Evolutionary conservation across 2,888 invertebrate genomes (phyloP), one percentile per base, ranked within the genome.

Genomic region (Amphipyra tragopoginis): DNA sequence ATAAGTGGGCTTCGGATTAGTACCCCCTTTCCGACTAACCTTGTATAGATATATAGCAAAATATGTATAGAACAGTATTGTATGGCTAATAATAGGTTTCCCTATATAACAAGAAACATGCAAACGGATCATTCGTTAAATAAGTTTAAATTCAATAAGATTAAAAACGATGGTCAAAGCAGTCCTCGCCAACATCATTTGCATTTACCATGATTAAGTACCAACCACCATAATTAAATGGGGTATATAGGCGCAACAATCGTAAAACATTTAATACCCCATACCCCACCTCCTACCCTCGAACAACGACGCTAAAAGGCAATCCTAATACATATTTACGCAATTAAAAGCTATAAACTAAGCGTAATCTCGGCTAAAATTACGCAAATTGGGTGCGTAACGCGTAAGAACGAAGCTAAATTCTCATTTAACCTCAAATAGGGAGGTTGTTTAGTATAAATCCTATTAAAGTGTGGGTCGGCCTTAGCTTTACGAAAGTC

Each of bases 311-410:
- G 53, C 40, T 67, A 71, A 67, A 68, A 71, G 53, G 74, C 51
- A 72, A 58, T 68, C 50, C 51, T 73, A 61, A 73, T 68, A 77
- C 60, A 69, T 69, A 77, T 77, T 74, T 74, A 65, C 69, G 56
- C 75, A 77, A 77, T 77, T 73, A 77, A 73, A 72, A 66, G 63
- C 63, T 13, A 78, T 77, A 78, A 75, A 71, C 56, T 67, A 65
- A 26, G 26, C 33, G 55, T 76, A 78, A 76, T 76, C 78, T 65
- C 51, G 33, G 45, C 26, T 67, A 63, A 72, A 77, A 71, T 78
- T 75, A 68, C 78, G 65, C 72, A 77, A 76, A 77, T 78, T 78
- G 68, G 67, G 67, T 66, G 76, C 65, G 75, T 57, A 59, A 49
- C 43, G 70, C 49, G 60, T 62, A 67, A 67, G 51, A 60, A 55